Percentiles rank a stretch among this genome's conserved stretches.
phyloP scores from a whole-genome alignment of 2,113 vertebrate genomes.

The Macaca fascicularis region T2T-MFA8v1.1 NC_088391.1:3821501-3822000 shows the following conservation, averaged over 20 bases:
- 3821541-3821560: not conserved
- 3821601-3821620: not conserved
- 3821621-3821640: not conserved
- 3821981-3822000: not conserved
- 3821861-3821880: not conserved
- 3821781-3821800: not conserved
- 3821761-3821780: not conserved
- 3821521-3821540: not conserved
- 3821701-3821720: not conserved
- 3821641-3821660: not conserved
- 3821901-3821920: not conserved
- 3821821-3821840: not conserved
- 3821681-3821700: not conserved
- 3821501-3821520: not conserved
- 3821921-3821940: not conserved
- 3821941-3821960: not conserved
- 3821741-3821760: not conserved
- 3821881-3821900: not conserved
- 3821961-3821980: not conserved
- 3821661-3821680: constrained; percentile 28
- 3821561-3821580: not conserved
- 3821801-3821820: not conserved
- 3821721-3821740: constrained; percentile 29
- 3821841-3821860: not conserved
- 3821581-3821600: not conserved